Conservation (phyloP, 2,797 vertebrate genomes). For the Gorsachius magnificus region DNA sequence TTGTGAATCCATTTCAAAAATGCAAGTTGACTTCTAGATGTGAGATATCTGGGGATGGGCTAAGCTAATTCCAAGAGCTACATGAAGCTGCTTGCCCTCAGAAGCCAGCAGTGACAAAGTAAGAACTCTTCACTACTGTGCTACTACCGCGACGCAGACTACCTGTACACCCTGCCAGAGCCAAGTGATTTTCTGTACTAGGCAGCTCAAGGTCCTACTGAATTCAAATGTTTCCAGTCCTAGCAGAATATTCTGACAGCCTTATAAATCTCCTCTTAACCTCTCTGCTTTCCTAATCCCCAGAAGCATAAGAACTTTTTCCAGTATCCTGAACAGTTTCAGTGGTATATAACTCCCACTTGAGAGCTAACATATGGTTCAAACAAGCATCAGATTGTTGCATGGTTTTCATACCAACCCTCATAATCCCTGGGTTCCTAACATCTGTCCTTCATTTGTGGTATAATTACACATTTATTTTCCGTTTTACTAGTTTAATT, state of each 20-base stretch:
- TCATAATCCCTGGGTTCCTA: slow-evolving; percentile 45
- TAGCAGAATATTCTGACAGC: not conserved
- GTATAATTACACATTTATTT: slow-evolving; percentile 64
- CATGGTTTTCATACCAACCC: slow-evolving; percentile 52
- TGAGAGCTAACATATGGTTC: slow-evolving; percentile 24
- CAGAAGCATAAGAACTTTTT: not conserved
- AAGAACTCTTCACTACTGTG: not conserved
- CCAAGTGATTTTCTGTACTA: not conserved
- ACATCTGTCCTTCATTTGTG: slow-evolving; percentile 73
- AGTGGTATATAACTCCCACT: not conserved
- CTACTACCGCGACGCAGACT: rapidly evolving
- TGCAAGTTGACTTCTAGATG: not conserved
- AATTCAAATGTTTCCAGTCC: not conserved
- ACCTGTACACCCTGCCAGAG: not conserved
- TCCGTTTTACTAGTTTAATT: slow-evolving; percentile 58
- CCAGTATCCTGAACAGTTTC: not conserved
- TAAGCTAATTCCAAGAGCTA: not conserved
- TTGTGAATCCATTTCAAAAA: not conserved
- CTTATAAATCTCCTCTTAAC: slow-evolving; percentile 15
- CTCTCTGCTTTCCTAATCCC: not conserved
- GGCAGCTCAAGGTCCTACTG: not conserved
- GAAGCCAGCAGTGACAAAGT: not conserved
- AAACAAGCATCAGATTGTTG: slow-evolving; percentile 48
- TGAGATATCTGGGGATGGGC: not conserved
- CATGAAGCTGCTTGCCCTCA: not conserved